Evolutionary conservation across 1,140 invertebrate species (phyloP).

Genomic region (Paracyclopina nana): DNA sequence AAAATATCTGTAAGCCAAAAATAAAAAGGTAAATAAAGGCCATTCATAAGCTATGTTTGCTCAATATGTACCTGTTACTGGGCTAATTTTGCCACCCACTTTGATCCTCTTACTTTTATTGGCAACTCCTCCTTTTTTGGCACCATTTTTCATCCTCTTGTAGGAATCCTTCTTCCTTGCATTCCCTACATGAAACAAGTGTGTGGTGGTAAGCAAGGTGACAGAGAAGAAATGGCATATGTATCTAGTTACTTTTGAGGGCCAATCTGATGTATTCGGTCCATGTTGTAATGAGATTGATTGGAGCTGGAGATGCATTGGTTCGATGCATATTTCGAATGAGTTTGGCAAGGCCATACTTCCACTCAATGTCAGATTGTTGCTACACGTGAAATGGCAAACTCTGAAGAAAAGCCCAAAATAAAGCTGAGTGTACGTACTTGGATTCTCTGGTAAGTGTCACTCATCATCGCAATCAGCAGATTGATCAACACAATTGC

Average conservation of each 20-base stretch:
- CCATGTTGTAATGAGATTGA: constrained; percentile 88
- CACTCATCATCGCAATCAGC: constrained; percentile 99
- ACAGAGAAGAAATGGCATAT: background rate
- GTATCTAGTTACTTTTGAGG: constrained; percentile 19
- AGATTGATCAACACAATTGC: constrained; percentile 94
- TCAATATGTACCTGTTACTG: background rate
- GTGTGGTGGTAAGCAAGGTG: background rate
- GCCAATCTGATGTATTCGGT: constrained; percentile 38
- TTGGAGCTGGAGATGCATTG: constrained; percentile 82
- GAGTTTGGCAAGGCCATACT: constrained; percentile 93
- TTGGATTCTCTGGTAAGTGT: constrained; percentile 94
- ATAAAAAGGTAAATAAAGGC: background rate
- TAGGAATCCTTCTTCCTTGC: constrained; percentile 12
- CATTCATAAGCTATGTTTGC: background rate
- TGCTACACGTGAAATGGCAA: too few species aligned
- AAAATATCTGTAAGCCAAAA: background rate
- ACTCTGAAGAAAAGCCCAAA: too few species aligned
- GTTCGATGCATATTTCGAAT: constrained; percentile 97
- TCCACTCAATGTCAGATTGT: constrained; percentile 99
- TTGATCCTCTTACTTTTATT: background rate
- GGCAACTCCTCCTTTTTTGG: background rate
- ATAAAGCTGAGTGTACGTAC: constrained; percentile 37
- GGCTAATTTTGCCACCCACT: constrained; percentile 7
- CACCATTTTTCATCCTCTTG: constrained; percentile 6
- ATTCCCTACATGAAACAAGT: background rate